These are phyloP conservation scores for Dinothrombium tinctorium DNA, from an alignment of 1,140 invertebrate species.

Conservation along the genomic window DNA sequence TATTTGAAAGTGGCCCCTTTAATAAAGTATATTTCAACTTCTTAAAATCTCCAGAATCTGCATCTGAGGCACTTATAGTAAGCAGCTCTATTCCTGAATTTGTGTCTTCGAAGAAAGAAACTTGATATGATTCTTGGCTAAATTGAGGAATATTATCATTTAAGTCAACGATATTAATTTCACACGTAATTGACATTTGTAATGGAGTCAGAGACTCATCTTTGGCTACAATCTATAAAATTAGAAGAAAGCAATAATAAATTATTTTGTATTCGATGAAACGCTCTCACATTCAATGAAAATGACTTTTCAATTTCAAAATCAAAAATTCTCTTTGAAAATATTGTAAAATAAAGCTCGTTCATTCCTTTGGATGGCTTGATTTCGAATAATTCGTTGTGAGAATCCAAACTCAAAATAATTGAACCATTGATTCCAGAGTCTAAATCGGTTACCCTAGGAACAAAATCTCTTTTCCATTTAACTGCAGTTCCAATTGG, in stretches of 20 bases:
- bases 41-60: conserved; percentile 42
- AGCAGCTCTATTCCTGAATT: conserved; percentile 42
- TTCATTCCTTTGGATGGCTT: conserved; percentile 61
- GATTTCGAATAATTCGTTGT: conserved; percentile 66
- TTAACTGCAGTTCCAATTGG: conserved; percentile 24
- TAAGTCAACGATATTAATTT: conserved; percentile 53
- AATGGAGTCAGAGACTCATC: conserved; percentile 31
- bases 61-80: conserved; percentile 37
- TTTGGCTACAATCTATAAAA: conserved; percentile 40
- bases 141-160: conserved; percentile 77
- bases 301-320: not conserved
- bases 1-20: conserved; percentile 40
- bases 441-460: conserved; percentile 11
- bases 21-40: conserved; percentile 48
- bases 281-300: not conserved
- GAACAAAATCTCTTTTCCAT: conserved; percentile 9
- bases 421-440: conserved; percentile 56
- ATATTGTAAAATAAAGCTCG: conserved; percentile 48
- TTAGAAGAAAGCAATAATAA: not conserved
- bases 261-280: not conserved
- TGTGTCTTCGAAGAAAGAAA: conserved; percentile 49
- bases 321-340: conserved; percentile 36
- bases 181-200: conserved; percentile 39
- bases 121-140: conserved; percentile 38
- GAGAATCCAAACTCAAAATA: conserved; percentile 44